Evolutionary conservation across 2,797 vertebrate genomes (phyloP).

Genomic region (Taenioides sp.): DNA sequence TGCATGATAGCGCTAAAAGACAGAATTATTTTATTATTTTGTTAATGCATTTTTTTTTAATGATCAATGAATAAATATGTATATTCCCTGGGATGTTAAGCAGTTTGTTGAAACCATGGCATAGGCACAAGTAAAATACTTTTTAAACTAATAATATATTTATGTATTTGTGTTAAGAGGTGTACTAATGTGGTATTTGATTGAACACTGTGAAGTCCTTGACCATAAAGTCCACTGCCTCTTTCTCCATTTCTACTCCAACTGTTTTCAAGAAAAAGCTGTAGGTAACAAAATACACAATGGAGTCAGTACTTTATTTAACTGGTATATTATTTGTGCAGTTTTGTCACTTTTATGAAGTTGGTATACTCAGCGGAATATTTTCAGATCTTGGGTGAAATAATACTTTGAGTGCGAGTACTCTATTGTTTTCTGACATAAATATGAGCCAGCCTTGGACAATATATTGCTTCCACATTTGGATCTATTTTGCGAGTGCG

Average conservation of each 20-base stretch:
- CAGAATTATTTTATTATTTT: too few species aligned
- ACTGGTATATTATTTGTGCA: background rate
- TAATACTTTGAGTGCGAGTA: background rate
- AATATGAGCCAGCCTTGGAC: background rate
- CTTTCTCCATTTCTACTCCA: slow-evolving; percentile 18
- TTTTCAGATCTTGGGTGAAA: background rate
- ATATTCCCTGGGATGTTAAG: background rate
- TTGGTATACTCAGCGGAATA: background rate
- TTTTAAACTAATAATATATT: too few species aligned
- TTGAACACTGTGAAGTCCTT: background rate
- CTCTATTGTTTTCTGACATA: background rate
- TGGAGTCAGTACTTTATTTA: background rate
- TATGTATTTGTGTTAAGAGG: background rate
- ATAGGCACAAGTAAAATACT: background rate
- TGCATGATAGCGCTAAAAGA: background rate
- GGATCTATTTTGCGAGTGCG: background rate
- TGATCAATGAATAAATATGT: too few species aligned
- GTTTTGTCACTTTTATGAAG: background rate
- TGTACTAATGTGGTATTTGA: background rate
- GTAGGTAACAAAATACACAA: background rate
- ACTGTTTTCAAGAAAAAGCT: slow-evolving; percentile 45
- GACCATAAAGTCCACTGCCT: slow-evolving; percentile 37
- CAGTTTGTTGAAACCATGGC: background rate
- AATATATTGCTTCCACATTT: slow-evolving; percentile 8
- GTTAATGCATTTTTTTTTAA: too few species aligned